phyloP scores from a whole-genome alignment of 2,888 invertebrate genomes.

The Dusona sp. region DNA sequence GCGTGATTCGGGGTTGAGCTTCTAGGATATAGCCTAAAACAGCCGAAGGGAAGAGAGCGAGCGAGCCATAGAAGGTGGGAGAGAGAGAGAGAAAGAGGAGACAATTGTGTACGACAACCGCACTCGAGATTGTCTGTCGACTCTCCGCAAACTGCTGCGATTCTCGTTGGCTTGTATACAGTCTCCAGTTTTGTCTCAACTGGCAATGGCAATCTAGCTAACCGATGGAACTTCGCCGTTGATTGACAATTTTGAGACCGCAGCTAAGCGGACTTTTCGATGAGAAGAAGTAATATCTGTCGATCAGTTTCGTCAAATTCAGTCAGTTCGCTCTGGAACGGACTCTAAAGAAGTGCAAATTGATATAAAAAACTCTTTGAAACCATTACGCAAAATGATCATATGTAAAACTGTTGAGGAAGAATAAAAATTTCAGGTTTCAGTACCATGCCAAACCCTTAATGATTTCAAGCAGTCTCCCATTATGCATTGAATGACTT shows the following conservation, averaged over 20 bases:
- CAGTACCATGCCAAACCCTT: neutral
- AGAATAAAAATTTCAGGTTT: no score
- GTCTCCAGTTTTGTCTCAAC: slow-evolving; percentile 28
- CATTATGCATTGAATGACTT: neutral
- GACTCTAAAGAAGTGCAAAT: neutral
- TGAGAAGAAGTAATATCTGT: slow-evolving; percentile 29
- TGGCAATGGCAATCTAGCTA: slow-evolving; percentile 48
- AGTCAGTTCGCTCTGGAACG: neutral
- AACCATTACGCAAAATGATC: neutral
- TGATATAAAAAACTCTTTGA: neutral
- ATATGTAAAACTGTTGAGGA: no score
- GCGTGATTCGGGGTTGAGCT: slow-evolving; percentile 59
- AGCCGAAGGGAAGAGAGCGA: slow-evolving; percentile 12
- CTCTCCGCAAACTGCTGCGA: slow-evolving; percentile 44
- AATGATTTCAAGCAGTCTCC: neutral
- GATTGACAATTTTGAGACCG: slow-evolving; percentile 61
- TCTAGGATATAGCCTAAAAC: slow-evolving; percentile 47
- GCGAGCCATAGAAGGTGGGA: slow-evolving; percentile 5
- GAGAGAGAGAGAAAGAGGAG: slow-evolving; percentile 30
- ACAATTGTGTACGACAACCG: slow-evolving; percentile 66
- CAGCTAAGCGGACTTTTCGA: slow-evolving; percentile 35
- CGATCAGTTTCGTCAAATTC: slow-evolving; percentile 21
- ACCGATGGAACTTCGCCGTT: slow-evolving; percentile 55
- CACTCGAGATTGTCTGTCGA: slow-evolving; percentile 65
- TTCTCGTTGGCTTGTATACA: slow-evolving; percentile 30